Evolutionary conservation across 2,888 invertebrate genomes (phyloP).

Genomic region (Xylophagus ater): DNA sequence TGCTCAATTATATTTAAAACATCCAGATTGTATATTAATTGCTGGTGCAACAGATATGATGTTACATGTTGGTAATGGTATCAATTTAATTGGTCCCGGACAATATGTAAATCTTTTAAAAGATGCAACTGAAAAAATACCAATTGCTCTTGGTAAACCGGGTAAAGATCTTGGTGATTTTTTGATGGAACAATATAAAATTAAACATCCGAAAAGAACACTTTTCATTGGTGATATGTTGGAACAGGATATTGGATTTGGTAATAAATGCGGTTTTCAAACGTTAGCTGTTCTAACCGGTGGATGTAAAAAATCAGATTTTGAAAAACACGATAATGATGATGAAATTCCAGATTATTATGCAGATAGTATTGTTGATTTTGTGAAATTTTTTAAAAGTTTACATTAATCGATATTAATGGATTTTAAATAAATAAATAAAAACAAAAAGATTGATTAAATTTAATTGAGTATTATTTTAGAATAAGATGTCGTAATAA

Average conservation of each 20-base stretch:
- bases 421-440: not conserved
- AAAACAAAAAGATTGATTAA: constrained; percentile 6
- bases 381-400: constrained; percentile 25
- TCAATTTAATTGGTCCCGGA: constrained; percentile 28
- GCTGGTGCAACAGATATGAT: constrained; percentile 38
- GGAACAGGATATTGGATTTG: constrained; percentile 69
- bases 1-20: constrained; percentile 37
- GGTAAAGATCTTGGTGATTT: constrained; percentile 32
- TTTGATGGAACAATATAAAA: constrained; percentile 23
- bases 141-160: constrained; percentile 41
- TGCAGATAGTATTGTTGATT: constrained; percentile 30
- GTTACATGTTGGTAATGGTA: constrained; percentile 36
- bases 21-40: constrained; percentile 39
- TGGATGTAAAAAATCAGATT: constrained; percentile 19
- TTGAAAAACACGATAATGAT: constrained; percentile 19
- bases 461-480: not conserved
- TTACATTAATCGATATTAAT: constrained; percentile 18
- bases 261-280: constrained; percentile 55
- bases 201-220: constrained; percentile 51
- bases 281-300: constrained; percentile 62
- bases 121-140: constrained; percentile 29
- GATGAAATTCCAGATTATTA: constrained; percentile 30
- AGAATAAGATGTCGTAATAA: constrained; percentile 16
- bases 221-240: constrained; percentile 81
- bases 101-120: constrained; percentile 33